phyloP scores from a whole-genome alignment of 2,797 vertebrate genomes.

The Syndactyla subalaris region DNA sequence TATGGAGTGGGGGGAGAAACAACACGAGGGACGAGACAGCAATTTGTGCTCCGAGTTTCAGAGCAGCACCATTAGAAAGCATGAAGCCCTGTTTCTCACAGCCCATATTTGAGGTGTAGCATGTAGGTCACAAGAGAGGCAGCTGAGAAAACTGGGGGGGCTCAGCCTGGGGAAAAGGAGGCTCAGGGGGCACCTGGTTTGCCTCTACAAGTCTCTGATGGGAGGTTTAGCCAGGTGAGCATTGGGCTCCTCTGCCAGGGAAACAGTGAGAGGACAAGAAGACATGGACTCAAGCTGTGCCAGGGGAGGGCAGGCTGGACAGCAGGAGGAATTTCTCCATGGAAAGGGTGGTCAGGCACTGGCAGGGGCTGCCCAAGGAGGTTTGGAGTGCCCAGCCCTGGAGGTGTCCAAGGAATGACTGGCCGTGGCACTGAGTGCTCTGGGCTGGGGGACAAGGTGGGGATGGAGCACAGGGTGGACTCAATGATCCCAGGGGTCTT shows the following conservation, averaged over 20 bases:
- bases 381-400: background rate
- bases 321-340: background rate
- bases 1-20: background rate
- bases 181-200: background rate
- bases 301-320: background rate
- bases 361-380: background rate
- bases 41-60: background rate
- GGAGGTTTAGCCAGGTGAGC: background rate
- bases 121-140: accelerated
- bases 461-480: background rate
- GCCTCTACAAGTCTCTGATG: accelerated
- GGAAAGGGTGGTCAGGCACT: background rate
- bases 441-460: background rate
- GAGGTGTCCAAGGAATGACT: accelerated
- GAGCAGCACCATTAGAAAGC: background rate
- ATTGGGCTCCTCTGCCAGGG: background rate
- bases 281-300: background rate
- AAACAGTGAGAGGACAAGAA: background rate
- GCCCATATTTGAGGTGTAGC: background rate
- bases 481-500: background rate
- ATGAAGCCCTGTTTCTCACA: background rate
- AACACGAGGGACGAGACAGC: background rate
- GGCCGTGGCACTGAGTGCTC: background rate
- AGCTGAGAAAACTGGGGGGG: background rate
- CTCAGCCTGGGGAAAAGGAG: background rate